phyloP scores from a whole-genome alignment of 2,797 vertebrate species.

The Graptemys geographica region DNA sequence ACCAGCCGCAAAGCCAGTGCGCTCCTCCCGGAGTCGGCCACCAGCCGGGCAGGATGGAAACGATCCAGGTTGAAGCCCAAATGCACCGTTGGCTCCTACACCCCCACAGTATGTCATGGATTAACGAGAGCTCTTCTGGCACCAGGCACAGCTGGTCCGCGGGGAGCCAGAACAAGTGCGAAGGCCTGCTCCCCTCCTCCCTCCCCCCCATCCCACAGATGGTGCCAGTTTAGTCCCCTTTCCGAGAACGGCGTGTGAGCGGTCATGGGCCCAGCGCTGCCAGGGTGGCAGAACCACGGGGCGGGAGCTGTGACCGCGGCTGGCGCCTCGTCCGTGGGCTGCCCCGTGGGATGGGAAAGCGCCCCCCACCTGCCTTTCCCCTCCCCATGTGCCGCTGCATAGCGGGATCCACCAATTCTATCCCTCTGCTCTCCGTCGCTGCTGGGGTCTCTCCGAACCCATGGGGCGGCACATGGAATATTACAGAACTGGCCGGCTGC shows the following conservation, averaged over 20 bases:
- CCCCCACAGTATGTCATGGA: slow-evolving; percentile 3
- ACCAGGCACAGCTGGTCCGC: slow-evolving; percentile 34
- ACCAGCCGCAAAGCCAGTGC: rapidly evolving
- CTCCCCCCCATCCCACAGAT: slow-evolving; percentile 17
- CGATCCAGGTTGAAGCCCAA: neutral
- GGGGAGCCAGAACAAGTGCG: slow-evolving; percentile 64
- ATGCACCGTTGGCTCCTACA: neutral
- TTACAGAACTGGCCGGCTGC: slow-evolving; percentile 33
- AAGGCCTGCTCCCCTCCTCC: slow-evolving; percentile 24
- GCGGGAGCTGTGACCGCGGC: neutral
- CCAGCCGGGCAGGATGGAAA: neutral
- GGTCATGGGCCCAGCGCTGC: neutral
- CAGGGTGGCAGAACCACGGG: neutral
- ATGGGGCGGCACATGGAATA: neutral
- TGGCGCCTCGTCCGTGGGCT: neutral
- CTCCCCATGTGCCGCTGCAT: rapidly evolving
- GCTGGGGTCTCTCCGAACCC: neutral
- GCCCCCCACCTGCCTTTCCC: rapidly evolving
- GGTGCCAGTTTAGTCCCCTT: slow-evolving; percentile 46
- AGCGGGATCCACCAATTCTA: neutral
- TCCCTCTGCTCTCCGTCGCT: neutral
- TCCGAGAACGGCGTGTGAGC: neutral
- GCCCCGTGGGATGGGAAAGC: neutral
- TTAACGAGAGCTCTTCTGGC: slow-evolving; percentile 61
- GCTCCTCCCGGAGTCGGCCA: rapidly evolving